Evolutionary conservation across 2,797 vertebrate species (phyloP), one percentile per base, ranked within the genome.

Genomic region (Pteronotus mesoamericanus): DNA sequence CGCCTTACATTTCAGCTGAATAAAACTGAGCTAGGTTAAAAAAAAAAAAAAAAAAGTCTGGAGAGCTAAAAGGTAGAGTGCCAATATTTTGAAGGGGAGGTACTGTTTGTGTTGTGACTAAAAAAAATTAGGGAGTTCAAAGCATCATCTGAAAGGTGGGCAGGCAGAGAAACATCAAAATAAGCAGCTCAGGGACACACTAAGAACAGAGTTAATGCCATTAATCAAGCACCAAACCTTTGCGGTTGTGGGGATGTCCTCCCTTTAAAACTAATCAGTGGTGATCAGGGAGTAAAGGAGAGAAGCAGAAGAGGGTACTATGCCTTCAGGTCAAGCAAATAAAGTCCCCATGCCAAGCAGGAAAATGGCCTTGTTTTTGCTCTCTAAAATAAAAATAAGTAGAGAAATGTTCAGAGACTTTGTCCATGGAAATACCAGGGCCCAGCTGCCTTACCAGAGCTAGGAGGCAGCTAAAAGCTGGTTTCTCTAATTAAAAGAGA

Each of bases 371-470:
- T 91, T 91, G 92, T 86, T 93, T 94, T 96, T 91, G 39, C 71
- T 95, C 66, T 97, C 86, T 84, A 59, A 91, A 95, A 95, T 71
- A 79, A 89, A 93, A 96, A 44, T 87, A 96, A 94, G 89, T 95
- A 42, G 77, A 95, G 94, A 93, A 97, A 74, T 42, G 72, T 92
- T 79, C 97, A 98, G 97, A 64, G 3, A 95, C 94, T 82, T 96
- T 96, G 59, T 91, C 42, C 69, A 59, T 37, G 61, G 74, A 94
- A 61, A 95, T 55, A 91, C 29, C 86, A 51, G 86, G 93, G 86
- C 32, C 34, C 87, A 89, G 74, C 22, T 86, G 48, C 75, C 80
- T 96, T 55, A n/a, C 18, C 86, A 71, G 37, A 95, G 53, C 48
- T 42, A 18, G 42, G 37, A 39, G 75, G 59, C 16, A 78, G 37